These are phyloP conservation scores for Ardeotis arabs DNA, from an alignment of 2,113 vertebrate genomes.

Conservation along the genomic window DNA sequence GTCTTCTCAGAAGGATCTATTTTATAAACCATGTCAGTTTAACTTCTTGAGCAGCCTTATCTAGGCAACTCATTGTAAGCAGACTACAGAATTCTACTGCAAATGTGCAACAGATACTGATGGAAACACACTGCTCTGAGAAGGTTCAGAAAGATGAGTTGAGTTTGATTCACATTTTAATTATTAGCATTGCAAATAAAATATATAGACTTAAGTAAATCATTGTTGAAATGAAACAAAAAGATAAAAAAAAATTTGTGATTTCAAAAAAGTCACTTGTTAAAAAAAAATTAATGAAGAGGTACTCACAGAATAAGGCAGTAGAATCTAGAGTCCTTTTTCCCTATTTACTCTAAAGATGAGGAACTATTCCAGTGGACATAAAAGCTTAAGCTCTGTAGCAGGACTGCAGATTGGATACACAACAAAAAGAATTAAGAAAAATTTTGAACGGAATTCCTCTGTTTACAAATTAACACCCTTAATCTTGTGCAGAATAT, in stretches of 20 bases:
- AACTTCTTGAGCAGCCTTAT: background rate
- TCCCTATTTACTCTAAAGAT: background rate
- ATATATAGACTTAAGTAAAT: background rate
- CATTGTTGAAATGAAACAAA: background rate
- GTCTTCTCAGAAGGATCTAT: background rate
- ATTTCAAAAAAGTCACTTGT: background rate
- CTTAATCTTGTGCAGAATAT: background rate
- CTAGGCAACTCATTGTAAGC: background rate
- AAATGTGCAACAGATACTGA: background rate
- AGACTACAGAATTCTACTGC: background rate
- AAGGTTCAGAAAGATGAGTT: background rate
- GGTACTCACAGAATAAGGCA: background rate
- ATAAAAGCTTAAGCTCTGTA: background rate
- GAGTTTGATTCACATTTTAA: background rate
- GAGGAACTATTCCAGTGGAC: background rate
- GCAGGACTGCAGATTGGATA: background rate
- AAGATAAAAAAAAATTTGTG: background rate
- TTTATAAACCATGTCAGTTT: background rate
- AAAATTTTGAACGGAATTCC: background rate
- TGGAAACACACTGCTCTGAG: background rate
- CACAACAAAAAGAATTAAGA: background rate
- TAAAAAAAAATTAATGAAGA: background rate
- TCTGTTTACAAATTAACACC: background rate
- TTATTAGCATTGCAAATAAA: background rate
- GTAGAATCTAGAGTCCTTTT: background rate